Base-by-base conservation (phyloP, 2,113 vertebrate genomes). In the Melanocharis versteri region DNA sequence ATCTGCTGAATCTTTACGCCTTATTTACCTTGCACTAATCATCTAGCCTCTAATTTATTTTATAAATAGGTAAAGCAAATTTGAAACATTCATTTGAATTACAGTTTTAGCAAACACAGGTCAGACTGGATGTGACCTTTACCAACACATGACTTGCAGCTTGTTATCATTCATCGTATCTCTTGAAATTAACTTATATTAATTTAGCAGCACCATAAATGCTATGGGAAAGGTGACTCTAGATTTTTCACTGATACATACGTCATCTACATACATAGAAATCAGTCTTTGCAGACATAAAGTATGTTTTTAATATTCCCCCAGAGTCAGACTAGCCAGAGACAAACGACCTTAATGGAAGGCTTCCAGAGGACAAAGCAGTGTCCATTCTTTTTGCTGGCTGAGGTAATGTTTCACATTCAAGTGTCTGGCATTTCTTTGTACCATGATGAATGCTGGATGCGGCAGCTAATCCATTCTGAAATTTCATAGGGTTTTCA, bases 331-430 rank as follows among this genome's bases (percentile, higher is more conserved):
- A 39, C 68, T 56, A 58, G 35, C 79, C 42, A 71, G 78, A 92
- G 92, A 96, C 26, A 83, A 94, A 92, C 50, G 2, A 37, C 60
- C 28, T 60, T 47, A 64, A 92, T 83, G 64, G 87, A 88, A 94
- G 44, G 42, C 51, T 90, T 95, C 73, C 80, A 91, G 87, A 94
- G 86, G 86, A 88, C 76, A 78, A 80, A 92, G n/a, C 22, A 48
- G 42, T 0, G 60, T 88, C 85, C 90, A 90, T 89, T 72, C 64
- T 90, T 94, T 64, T 88, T 85, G 33, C 84, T 88, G 85, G 68
- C 68, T 51, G 7, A 54, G n/a, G 79, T 76, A 88, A 90, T 88
- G 58, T 40, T 93, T 95, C 76, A 83, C 79, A 53, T 85, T 83
- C 79, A 71, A 6, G 51, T 83, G 64, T 58, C 65, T 92, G 87